A percentile compares a stretch with the other conserved stretches of the same genome.
phyloP scores from a whole-genome alignment of 2,888 invertebrate genomes.

The Rhamphomyia laevipes region DNA sequence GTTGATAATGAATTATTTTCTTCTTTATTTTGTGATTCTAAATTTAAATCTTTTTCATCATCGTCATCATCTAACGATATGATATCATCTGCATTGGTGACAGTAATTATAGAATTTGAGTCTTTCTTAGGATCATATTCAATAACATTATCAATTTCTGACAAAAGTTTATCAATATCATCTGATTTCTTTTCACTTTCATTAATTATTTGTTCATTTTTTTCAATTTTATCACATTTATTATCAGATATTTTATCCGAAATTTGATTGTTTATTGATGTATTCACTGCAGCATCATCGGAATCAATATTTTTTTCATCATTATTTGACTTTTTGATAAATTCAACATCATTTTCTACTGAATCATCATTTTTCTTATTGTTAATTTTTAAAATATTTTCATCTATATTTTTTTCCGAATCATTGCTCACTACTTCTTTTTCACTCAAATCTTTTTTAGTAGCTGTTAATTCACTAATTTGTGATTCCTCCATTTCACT shows the following conservation, averaged over 20 bases:
- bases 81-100: background rate
- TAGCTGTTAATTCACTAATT: background rate
- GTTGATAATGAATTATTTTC: background rate
- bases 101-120: background rate
- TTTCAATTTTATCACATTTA: slow-evolving; percentile 2
- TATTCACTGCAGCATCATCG: background rate
- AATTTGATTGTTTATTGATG: background rate
- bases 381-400: background rate
- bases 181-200: background rate
- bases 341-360: background rate
- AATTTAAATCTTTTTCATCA: slow-evolving; percentile 4
- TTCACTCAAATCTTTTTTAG: too few species aligned
- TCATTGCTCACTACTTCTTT: too few species aligned
- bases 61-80: slow-evolving; percentile 7
- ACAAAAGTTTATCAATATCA: slow-evolving; percentile 1
- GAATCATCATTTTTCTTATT: background rate
- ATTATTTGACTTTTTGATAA: background rate
- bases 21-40: background rate
- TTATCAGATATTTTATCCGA: background rate
- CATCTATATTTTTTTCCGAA: background rate
- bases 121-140: slow-evolving; percentile 5
- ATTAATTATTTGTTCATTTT: background rate
- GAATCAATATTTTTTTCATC: background rate
- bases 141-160: background rate
- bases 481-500: background rate